Conservation (phyloP, 1,140 invertebrate genomes). For the Hirudo medicinalis region DNA sequence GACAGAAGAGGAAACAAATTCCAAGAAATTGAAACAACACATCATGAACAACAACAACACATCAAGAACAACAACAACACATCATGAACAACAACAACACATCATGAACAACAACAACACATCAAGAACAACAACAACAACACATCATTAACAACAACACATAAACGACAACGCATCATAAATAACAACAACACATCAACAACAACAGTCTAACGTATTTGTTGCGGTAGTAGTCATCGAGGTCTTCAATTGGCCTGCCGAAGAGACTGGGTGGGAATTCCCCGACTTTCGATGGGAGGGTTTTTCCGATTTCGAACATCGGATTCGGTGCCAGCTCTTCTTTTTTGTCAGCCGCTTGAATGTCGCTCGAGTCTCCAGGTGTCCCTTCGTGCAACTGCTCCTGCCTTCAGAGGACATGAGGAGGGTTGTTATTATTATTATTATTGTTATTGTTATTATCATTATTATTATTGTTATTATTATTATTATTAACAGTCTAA, state of each 20-base stretch:
- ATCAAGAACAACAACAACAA: background rate
- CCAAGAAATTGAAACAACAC: too few relatives aligned
- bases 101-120: too few relatives aligned
- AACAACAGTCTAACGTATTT: constrained; percentile 30
- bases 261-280: constrained; percentile 32
- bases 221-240: constrained; percentile 39
- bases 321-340: constrained; percentile 30
- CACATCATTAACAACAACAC: background rate
- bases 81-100: too few relatives aligned
- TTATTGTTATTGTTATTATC: too few relatives aligned
- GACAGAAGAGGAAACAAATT: too few relatives aligned
- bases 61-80: background rate
- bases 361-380: background rate
- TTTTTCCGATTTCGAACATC: constrained; percentile 36
- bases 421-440: too few relatives aligned
- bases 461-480: too few relatives aligned
- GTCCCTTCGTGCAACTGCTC: background rate
- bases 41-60: background rate
- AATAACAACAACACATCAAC: background rate
- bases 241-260: constrained; percentile 37
- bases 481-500: too few relatives aligned
- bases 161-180: background rate
- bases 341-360: constrained; percentile 1
- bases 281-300: constrained; percentile 34
- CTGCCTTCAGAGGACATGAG: background rate